A percentile compares a stretch with the other conserved stretches of the same genome.
These are phyloP conservation scores for Planiliza haematocheilus DNA, from an alignment of 2,113 vertebrate genomes.

Conservation along the genomic window DNA sequence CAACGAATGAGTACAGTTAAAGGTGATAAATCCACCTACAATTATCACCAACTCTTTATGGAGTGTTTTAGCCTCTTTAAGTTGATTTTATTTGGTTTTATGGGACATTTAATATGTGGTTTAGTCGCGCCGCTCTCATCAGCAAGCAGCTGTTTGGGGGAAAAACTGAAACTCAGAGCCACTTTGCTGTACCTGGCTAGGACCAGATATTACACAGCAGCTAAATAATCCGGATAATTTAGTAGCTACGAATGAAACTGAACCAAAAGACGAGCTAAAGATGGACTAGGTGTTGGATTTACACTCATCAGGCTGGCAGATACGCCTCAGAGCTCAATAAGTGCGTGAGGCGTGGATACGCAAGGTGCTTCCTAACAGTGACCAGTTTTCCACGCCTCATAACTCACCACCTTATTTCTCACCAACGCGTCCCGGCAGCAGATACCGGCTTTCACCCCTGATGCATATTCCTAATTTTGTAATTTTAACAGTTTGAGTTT, in stretches of 20 bases:
- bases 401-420: too few species aligned
- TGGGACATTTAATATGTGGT: slow-evolving; percentile 5
- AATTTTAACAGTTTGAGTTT: too few species aligned
- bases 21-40: background rate
- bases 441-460: too few species aligned
- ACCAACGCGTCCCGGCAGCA: too few species aligned
- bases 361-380: too few species aligned
- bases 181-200: background rate
- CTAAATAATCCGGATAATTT: background rate
- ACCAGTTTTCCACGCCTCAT: too few species aligned
- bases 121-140: background rate
- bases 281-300: background rate
- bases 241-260: background rate
- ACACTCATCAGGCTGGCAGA: background rate
- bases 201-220: too few species aligned
- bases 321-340: too few species aligned
- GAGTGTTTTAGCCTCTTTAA: background rate
- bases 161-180: background rate
- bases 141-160: background rate
- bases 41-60: background rate
- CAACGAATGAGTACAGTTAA: background rate
- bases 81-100: slow-evolving; percentile 13
- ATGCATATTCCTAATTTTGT: too few species aligned
- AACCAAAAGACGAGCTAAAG: background rate
- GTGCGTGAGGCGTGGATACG: too few species aligned